Evolutionary conservation across 2,113 vertebrate species (phyloP), one percentile per base, ranked within the genome.

Genomic region (Tor tambroides): DNA sequence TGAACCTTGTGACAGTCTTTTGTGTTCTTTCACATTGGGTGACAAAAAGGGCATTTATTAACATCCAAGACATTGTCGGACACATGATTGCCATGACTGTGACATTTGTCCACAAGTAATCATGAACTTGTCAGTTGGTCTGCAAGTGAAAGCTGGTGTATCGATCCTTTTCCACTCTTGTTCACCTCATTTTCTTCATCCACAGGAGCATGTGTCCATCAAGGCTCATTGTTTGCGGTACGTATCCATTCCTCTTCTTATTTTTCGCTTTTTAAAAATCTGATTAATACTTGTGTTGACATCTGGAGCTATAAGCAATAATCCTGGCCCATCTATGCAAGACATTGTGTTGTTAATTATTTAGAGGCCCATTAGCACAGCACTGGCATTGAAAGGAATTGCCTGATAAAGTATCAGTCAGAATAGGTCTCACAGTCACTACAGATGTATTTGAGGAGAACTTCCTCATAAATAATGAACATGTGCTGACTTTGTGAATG

Each of bases 131-230:
- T 83, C 30, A 56, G 19, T 80, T 49, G 30, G 77, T 88, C 38
- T 89, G n/a, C 67, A 63, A 2, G 82, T 41, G 49, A 61, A 78
- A 41, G 51, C 35, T 82, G 28, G 15, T 72, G 67, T 63, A 74
- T 85, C 88, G 83, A 91, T 49, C 67, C 4, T 88, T 76, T 32
- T 75, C 30, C 51, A n/a, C 23, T 46, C 21, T 35, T 21, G 9
- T 51, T 23, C 6, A 85, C 51, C 32, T 59, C 21, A 10, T 63
- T 84, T 49, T 54, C n/a, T 77, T 46, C 75, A 43, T 80, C 85
- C 67, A 6, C 92, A 99, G 98, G 98, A 96, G 93, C 94, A 83
- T 99, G 98, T 92, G 54, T 95, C 94, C 94, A 95, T 90, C 94
- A 94, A 14, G 97, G 96, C 85, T 92, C 92, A 17, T 88, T 94